Evolutionary conservation across 2,888 invertebrate species (phyloP).

Genomic region (Drosophila meridiana): DNA sequence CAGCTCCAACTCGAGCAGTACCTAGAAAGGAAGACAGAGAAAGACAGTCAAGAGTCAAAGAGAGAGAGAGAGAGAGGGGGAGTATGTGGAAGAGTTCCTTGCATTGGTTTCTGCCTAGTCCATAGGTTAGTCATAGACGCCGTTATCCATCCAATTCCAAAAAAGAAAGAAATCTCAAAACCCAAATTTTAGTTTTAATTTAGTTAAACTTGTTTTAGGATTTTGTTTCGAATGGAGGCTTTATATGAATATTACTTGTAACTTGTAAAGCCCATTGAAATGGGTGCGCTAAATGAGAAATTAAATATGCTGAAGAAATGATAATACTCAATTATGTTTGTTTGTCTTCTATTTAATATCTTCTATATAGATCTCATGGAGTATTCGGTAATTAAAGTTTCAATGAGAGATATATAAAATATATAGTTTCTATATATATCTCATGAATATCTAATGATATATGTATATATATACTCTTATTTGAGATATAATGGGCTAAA

Average conservation of each 20-base stretch:
- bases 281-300: conserved; percentile 8
- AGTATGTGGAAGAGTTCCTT: conserved; percentile 34
- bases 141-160: conserved; percentile 12
- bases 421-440: not conserved
- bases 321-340: not conserved
- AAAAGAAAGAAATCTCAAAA: not conserved
- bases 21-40: conserved; percentile 34
- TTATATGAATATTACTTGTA: conserved; percentile 11
- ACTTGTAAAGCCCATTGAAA: conserved; percentile 7
- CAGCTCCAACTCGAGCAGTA: conserved; percentile 81
- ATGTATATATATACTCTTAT: not conserved
- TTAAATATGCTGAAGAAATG: conserved; percentile 15
- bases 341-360: not conserved
- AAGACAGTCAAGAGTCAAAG: not conserved
- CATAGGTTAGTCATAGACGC: conserved; percentile 61
- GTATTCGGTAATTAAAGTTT: not conserved
- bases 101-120: conserved; percentile 66
- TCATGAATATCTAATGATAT: not conserved
- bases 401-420: not conserved
- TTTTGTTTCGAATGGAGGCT: conserved; percentile 8
- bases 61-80: not conserved
- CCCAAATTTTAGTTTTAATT: conserved; percentile 23
- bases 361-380: not conserved
- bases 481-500: not conserved
- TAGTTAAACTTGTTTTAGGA: conserved; percentile 10